Base-by-base conservation (phyloP, 2,797 vertebrate genomes). In the Vireo griseus region DNA sequence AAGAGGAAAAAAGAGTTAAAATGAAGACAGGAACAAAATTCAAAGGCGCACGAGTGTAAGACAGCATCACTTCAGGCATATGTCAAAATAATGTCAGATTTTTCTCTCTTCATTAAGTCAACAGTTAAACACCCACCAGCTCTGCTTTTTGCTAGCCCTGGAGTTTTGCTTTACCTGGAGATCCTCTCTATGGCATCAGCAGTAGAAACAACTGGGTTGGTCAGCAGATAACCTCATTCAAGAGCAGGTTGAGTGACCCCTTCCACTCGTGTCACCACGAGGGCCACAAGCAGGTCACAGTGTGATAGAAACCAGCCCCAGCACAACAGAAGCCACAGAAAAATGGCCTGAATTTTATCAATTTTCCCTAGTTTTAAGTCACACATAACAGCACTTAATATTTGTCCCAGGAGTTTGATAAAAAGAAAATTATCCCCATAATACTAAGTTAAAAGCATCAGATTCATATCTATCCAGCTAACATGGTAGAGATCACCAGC, bases 21-120 rank as follows among this genome's bases (percentile, higher is more conserved):
- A 76, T 15, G 45, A 93, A 89, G 77, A 86, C 22, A 35, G 63
- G 39, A 45, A 83, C 31, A 80, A 65, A 85, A 33, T 6, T 42
- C 63, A 67, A 88, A 88, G 68, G 52, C 0, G 0, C 44, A 20
- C 0, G 1, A 90, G 50, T 10, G 2, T 83, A 82, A 92, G 88
- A 85, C 2, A 7, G 66, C 75, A 96, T 87, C 68, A 92, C 71
- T 86, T 86, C 79, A 94, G 89, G 69, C 88, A 21, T 12, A 37
- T 80, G 87, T 83, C 91, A 96, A 96, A 96, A 96, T 17, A 95
- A 39, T 76, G 82, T 94, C 87, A 94, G 40, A 91, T 94, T 87
- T 90, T 83, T 73, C 62, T 66, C 87, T 94, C 26, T 88, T 96
- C 90, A 93, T 95, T 93, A 96, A 94, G 58, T 90, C 88, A 79